Conservation (phyloP, 1,140 invertebrate species). For the Nymphalis io region DNA sequence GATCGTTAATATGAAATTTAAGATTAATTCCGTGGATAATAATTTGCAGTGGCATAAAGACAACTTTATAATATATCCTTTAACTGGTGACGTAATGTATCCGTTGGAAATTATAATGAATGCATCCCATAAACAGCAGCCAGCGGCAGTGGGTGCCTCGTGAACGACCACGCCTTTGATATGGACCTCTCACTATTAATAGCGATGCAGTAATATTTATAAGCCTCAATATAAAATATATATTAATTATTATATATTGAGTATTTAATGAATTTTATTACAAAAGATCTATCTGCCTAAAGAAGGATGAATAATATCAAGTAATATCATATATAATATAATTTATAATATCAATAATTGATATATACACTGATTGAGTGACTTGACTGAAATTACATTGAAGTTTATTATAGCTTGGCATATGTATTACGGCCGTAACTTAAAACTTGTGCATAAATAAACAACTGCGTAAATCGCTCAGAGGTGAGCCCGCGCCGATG, state of each 20-base stretch:
- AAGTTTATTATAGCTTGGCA: not conserved
- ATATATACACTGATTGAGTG: no score
- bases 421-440: not conserved
- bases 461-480: conserved; percentile 50
- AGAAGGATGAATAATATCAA: no score
- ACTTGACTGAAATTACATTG: no score
- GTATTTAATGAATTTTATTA: no score
- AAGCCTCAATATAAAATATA: no score
- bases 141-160: conserved; percentile 47
- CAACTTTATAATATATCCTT: conserved; percentile 29
- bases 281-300: no score
- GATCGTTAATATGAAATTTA: not conserved
- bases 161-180: conserved; percentile 53
- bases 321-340: no score
- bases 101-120: conserved; percentile 46
- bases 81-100: conserved; percentile 38
- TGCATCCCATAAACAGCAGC: conserved; percentile 43
- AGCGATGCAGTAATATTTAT: conserved; percentile 1
- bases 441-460: conserved; percentile 42
- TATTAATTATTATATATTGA: no score
- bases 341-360: no score
- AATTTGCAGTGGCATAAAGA: conserved; percentile 24
- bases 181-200: conserved; percentile 16
- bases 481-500: conserved; percentile 43
- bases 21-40: conserved; percentile 14